Evolutionary conservation across 1,140 invertebrate genomes (phyloP).

Genomic region (Chironomus striatipennis): DNA sequence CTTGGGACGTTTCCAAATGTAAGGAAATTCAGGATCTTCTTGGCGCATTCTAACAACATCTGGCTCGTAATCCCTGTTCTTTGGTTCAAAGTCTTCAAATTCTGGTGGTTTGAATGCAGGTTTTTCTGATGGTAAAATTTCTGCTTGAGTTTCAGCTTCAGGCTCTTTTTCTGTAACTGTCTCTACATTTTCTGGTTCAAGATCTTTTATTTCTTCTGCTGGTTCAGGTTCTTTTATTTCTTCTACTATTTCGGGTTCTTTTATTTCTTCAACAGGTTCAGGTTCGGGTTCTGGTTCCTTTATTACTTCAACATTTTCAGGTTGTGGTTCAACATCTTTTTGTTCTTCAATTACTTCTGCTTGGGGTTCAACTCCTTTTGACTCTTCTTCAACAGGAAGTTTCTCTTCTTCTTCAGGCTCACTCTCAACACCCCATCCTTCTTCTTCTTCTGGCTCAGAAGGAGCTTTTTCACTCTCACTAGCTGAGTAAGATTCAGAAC

Average conservation of each 20-base stretch:
- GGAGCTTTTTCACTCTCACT: slow-evolving; percentile 27
- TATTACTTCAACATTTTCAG: not conserved
- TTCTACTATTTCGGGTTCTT: slow-evolving; percentile 24
- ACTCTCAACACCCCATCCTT: slow-evolving; percentile 23
- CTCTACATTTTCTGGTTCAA: slow-evolving; percentile 24
- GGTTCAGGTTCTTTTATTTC: slow-evolving; percentile 18
- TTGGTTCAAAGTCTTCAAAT: slow-evolving; percentile 18
- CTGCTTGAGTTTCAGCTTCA: slow-evolving; percentile 25
- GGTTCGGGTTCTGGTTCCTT: slow-evolving; percentile 6
- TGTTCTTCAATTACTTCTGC: not conserved
- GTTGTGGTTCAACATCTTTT: not conserved
- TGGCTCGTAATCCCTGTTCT: slow-evolving; percentile 5
- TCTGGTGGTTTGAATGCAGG: not conserved
- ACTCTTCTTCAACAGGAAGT: slow-evolving; percentile 11
- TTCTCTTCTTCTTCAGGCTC: slow-evolving; percentile 25
- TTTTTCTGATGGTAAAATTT: not conserved
- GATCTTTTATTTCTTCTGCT: not conserved
- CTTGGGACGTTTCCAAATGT: not conserved
- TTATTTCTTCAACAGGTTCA: not conserved
- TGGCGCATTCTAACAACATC: not conserved
- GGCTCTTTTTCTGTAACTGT: slow-evolving; percentile 26
- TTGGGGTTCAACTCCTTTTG: slow-evolving; percentile 24
- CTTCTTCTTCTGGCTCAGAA: slow-evolving; percentile 24
- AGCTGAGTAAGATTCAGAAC: slow-evolving; percentile 25
- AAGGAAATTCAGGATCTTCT: not conserved